phyloP scores from a whole-genome alignment of 2,888 invertebrate species.

The Baccha elongata region DNA sequence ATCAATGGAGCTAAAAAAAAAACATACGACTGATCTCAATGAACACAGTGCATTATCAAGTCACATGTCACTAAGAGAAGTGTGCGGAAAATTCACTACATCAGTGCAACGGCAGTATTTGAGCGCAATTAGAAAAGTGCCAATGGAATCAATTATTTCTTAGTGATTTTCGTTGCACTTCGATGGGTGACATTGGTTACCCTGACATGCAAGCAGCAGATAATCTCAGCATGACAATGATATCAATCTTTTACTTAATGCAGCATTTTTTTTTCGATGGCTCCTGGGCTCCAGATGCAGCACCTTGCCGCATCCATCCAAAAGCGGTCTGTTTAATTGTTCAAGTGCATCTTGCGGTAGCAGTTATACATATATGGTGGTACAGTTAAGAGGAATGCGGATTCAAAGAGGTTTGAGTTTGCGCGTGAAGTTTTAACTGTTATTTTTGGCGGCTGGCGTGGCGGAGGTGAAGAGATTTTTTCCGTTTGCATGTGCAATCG shows the following conservation, averaged over 20 bases:
- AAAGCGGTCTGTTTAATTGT: slow-evolving; percentile 55
- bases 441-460: background rate
- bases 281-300: slow-evolving; percentile 28
- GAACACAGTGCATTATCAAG: slow-evolving; percentile 47
- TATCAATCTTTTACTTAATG: slow-evolving; percentile 66
- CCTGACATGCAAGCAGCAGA: slow-evolving; percentile 31
- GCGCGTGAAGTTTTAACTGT: slow-evolving; percentile 53
- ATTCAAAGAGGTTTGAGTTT: slow-evolving; percentile 48
- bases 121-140: slow-evolving; percentile 72
- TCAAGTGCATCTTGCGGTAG: slow-evolving; percentile 64
- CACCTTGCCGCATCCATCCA: slow-evolving; percentile 54
- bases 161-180: slow-evolving; percentile 31
- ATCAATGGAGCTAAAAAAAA: slow-evolving; percentile 9
- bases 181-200: slow-evolving; percentile 31
- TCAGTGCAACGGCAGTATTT: slow-evolving; percentile 48
- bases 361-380: slow-evolving; percentile 46
- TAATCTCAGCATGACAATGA: slow-evolving; percentile 64
- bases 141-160: slow-evolving; percentile 73
- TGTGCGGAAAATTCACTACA: slow-evolving; percentile 12
- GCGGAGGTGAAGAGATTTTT: slow-evolving; percentile 5
- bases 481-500: slow-evolving; percentile 44
- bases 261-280: slow-evolving; percentile 18
- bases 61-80: slow-evolving; percentile 58
- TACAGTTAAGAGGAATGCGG: slow-evolving; percentile 64
- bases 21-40: slow-evolving; percentile 26